Base-by-base conservation (phyloP, 92 coral and sea anemone species). In the Porites rus region DNA sequence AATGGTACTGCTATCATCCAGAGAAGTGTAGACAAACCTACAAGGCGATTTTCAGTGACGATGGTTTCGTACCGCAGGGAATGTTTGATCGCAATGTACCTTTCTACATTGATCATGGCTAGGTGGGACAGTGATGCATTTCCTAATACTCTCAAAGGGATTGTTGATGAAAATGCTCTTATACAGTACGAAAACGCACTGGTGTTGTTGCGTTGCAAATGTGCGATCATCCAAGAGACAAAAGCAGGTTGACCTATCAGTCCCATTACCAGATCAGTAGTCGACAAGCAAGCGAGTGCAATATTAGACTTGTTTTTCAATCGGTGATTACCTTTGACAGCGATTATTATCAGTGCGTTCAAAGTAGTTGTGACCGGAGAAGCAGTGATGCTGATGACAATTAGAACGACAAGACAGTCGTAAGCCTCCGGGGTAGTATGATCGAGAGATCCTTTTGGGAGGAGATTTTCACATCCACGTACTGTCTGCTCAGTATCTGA, bases 1-100 rank as follows among this genome's bases (percentile, higher is more conserved):
- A 22, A 10, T 28, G 31, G 31, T 5, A 69, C 2, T 69, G 28
- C 28, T 31, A 18, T 8, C 17, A 69, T 69, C 73, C 73, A 69
- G 10, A 46, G 16, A 4, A 69, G 10, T 20, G 51, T n/a, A 14
- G 73, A 69, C 7, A 14, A 22, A 8, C 73, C 51, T 13, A 69
- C 12, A 11, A 69, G 17, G 38, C 73, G 73, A 69, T 9, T 3
- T 69, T 69, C 20, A 69, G 73, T 69, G 51, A 69, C 73, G 3
- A 69, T 31, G 38, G 5, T 22, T 21, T 9, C 11, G 73, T 69
- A 69, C 73, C 5, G 12, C 6, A 69, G 24, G 5, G 73, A 22
- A n/a, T 31, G 73, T 69, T 69, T 69, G 8, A 69, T 69, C 16
- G 73, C 73, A 8, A 69, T 10, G 51, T 22, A 69, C 28, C 73